These are phyloP conservation scores for Leptoclinus maculatus DNA, from an alignment of 2,797 vertebrate species.

Conservation along the genomic window DNA sequence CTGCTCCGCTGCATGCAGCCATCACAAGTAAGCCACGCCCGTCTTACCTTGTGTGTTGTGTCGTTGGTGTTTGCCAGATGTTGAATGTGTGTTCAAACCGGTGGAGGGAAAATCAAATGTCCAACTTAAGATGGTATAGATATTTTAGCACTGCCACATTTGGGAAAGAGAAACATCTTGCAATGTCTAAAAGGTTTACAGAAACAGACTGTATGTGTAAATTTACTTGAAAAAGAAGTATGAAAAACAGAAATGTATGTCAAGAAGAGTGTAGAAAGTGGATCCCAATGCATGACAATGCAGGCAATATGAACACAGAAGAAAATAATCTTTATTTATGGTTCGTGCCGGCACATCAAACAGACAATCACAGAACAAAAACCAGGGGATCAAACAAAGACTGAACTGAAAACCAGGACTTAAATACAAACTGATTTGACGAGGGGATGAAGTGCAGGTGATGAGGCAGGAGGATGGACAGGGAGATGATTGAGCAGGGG, in stretches of 20 bases:
- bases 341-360: no score
- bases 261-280: no score
- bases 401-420: no score
- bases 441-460: no score
- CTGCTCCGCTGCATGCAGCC: slow-evolving; percentile 59
- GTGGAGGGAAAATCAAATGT: background rate
- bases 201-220: background rate
- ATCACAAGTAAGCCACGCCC: slow-evolving; percentile 77
- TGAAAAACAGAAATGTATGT: background rate
- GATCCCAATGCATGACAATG: no score
- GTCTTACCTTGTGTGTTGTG: slow-evolving; percentile 8
- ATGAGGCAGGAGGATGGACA: no score
- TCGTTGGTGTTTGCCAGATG: slow-evolving; percentile 22
- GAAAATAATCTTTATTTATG: no score
- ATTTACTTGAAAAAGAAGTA: background rate
- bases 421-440: no score
- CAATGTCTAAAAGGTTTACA: background rate
- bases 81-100: background rate
- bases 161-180: background rate
- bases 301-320: no score
- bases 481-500: no score
- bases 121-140: background rate
- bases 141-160: background rate
- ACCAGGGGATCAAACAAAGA: no score
- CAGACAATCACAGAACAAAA: no score